Conservation (phyloP, 2,888 invertebrate genomes). For the Volucella inflata region DNA sequence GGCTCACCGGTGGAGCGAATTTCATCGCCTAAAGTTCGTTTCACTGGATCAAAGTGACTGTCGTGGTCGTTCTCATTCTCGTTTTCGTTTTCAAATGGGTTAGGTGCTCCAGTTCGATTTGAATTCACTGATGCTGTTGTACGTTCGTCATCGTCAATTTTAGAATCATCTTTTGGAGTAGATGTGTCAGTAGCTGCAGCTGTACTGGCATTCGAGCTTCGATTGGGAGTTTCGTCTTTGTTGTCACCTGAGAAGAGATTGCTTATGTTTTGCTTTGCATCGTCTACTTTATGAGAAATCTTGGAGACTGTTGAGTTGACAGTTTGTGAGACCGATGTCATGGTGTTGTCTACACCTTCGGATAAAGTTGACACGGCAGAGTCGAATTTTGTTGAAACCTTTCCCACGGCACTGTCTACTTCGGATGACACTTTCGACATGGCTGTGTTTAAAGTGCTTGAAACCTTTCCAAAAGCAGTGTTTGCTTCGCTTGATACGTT, state of each 20-base stretch:
- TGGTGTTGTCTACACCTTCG: slow-evolving; percentile 63
- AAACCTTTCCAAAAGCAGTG: slow-evolving; percentile 48
- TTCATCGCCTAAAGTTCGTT: slow-evolving; percentile 79
- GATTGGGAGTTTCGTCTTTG: slow-evolving; percentile 49
- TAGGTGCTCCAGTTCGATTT: slow-evolving; percentile 79
- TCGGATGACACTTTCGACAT: slow-evolving; percentile 41
- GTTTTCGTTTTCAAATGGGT: slow-evolving; percentile 79
- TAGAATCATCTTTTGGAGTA: slow-evolving; percentile 54
- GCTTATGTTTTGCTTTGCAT: slow-evolving; percentile 64
- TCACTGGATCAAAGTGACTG: slow-evolving; percentile 78
- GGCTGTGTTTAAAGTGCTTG: slow-evolving; percentile 32
- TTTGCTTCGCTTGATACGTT: slow-evolving; percentile 41
- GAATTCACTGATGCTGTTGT: slow-evolving; percentile 83
- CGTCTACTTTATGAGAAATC: slow-evolving; percentile 62
- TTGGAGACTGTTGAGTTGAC: slow-evolving; percentile 44
- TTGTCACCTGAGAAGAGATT: slow-evolving; percentile 48
- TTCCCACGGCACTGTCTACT: slow-evolving; percentile 43
- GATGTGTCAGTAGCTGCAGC: slow-evolving; percentile 42
- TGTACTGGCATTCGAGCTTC: slow-evolving; percentile 39
- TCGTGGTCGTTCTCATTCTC: not conserved
- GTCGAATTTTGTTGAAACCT: slow-evolving; percentile 58
- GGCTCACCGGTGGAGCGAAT: slow-evolving; percentile 76
- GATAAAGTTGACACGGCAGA: slow-evolving; percentile 50
- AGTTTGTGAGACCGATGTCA: slow-evolving; percentile 50
- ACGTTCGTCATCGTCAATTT: slow-evolving; percentile 79